Base-by-base conservation (phyloP, 2,888 invertebrate genomes). In the Phengaris arion region DNA sequence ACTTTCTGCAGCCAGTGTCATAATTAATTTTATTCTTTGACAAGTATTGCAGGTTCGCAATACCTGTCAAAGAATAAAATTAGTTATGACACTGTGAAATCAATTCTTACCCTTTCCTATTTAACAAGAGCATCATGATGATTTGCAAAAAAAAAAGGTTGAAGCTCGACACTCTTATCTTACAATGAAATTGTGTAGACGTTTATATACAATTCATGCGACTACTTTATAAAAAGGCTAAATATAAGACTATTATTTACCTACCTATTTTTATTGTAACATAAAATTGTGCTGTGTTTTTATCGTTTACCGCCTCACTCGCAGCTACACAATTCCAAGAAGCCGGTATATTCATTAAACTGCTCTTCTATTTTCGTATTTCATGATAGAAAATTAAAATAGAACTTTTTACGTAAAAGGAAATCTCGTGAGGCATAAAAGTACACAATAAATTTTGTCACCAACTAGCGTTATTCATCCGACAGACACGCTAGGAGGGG, bases 401-500 rank as follows among this genome's bases (percentile, higher is more conserved):
- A 45, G 45, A 35, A 64, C 35, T 35, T 13, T 64, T 10, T 6
- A 64, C 12, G 35, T 59, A 59, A 64, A 35, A 12, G 13, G 7
- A 64, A 64, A 64, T 64, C 12, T 64, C 64, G 64, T 45, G 7
- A 35, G 12, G 13, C 64, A 64, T 64, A 35, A 64, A 64, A 64
- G 12, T 12, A 12, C 35, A 64, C 64, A 64, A 64, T 64, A 64
- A 54, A 70, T 54, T 51, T 72, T 52, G 72, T 54, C 72, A 72
- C 51, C 51, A 52, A 35, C 52, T 22, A 72, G 52, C 72, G 52
- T 72, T 72, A 72, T 54, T 72, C 72, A 72, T 72, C 52, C 52
- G 52, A 22, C 52, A 35, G 54, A 72, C 72, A 72, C 35, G 72
- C 35, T 54, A 54, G 22, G 85, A 85, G 83, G 81, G 82, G 80